Conservation (phyloP, 2,888 invertebrate species). For the Geophilus truncorum region DNA sequence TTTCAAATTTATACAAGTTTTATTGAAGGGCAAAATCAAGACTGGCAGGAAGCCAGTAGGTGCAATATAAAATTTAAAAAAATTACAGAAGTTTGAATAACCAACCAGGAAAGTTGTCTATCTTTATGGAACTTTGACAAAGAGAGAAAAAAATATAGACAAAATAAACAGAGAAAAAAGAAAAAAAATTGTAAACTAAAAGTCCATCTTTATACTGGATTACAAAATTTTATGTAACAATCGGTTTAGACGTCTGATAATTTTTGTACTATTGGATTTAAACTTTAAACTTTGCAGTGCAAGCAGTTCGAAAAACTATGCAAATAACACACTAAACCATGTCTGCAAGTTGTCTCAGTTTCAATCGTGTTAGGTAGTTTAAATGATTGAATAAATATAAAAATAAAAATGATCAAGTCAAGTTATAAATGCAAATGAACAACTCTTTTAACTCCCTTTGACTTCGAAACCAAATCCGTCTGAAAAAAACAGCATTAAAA, state of each 20-base stretch:
- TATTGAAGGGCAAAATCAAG: neutral
- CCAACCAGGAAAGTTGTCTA: neutral
- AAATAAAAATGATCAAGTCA: too few species aligned
- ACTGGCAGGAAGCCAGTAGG: neutral
- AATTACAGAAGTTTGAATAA: neutral
- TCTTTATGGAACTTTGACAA: neutral
- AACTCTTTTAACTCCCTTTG: too few species aligned
- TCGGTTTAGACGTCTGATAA: neutral
- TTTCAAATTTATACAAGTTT: neutral
- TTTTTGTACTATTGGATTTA: neutral
- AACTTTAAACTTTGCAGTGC: neutral
- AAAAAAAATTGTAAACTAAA: too few species aligned
- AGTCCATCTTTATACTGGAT: too few species aligned
- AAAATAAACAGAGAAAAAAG: too few species aligned
- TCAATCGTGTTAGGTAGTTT: neutral
- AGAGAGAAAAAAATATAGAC: neutral
- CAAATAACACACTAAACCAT: neutral
- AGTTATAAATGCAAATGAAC: too few species aligned
- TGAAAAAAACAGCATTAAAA: too few species aligned
- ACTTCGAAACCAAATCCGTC: too few species aligned
- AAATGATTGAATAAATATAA: neutral
- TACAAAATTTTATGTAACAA: neutral
- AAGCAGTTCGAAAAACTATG: neutral
- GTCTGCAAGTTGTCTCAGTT: neutral
- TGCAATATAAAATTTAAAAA: neutral